phyloP scores from a whole-genome alignment of 64 coral and sea anemone species.

The Montipora foliosa region DNA sequence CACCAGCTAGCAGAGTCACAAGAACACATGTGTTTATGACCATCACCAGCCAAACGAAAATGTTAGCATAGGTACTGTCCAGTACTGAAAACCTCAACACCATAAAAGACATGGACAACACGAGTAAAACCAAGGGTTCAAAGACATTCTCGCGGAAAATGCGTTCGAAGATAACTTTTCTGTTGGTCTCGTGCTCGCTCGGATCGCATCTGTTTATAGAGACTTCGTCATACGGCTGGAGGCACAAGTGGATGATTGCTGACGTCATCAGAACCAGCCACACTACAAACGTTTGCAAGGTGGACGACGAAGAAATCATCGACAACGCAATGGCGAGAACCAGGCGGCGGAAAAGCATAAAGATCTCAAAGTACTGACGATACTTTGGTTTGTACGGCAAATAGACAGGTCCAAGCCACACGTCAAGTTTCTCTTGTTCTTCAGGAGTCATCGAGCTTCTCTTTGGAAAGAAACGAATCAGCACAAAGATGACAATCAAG shows the following conservation, averaged over 20 bases:
- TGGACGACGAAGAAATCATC: constrained; percentile 28
- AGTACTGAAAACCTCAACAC: constrained; percentile 42
- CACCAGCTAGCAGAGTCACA: background rate
- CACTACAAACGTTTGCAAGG: constrained; percentile 45
- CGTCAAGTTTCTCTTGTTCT: constrained; percentile 17
- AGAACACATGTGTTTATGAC: constrained; percentile 1
- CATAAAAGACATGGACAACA: constrained; percentile 51
- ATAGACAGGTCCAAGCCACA: constrained; percentile 45
- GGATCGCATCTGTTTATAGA: background rate
- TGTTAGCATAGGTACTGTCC: background rate
- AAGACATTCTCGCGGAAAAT: constrained; percentile 3
- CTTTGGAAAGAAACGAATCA: constrained; percentile 27
- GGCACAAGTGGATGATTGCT: background rate
- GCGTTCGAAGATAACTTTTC: background rate
- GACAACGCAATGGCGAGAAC: constrained; percentile 43
- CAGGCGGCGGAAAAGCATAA: constrained; percentile 26
- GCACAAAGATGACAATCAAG: constrained; percentile 19
- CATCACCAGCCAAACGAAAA: constrained; percentile 50
- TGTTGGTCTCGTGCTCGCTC: constrained; percentile 3
- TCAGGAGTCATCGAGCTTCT: constrained; percentile 15
- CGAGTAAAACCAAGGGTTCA: background rate
- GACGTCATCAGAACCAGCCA: constrained; percentile 19
- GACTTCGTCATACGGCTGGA: background rate
- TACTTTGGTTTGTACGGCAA: constrained; percentile 55
- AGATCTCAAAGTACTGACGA: constrained; percentile 40